Evolutionary conservation across 2,888 invertebrate genomes (phyloP).

Genomic region (Drosophila gaucha): DNA sequence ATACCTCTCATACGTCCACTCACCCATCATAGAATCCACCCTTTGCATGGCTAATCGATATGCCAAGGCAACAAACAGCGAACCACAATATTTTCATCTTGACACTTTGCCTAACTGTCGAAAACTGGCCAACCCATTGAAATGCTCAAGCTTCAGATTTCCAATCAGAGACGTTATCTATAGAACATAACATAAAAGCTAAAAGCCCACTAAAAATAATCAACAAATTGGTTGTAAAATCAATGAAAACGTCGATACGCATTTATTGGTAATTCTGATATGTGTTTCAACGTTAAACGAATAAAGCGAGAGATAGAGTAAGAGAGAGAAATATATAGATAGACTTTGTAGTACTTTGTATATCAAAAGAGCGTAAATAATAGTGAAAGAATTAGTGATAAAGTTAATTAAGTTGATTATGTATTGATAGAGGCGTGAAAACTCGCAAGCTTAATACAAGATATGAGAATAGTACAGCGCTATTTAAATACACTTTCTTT

Average conservation of each 20-base stretch:
- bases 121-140: constrained; percentile 17
- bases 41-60: constrained; percentile 16
- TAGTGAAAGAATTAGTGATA: neutral
- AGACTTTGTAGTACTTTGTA: neutral
- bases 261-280: neutral
- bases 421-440: neutral
- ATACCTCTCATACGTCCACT: neutral
- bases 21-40: constrained; percentile 57
- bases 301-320: neutral
- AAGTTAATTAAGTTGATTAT: neutral
- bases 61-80: constrained; percentile 7
- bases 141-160: constrained; percentile 15
- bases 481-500: neutral
- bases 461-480: neutral
- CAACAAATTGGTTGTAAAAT: constrained; percentile 44
- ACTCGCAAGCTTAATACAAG: too few species aligned
- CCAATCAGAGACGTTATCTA: constrained; percentile 27
- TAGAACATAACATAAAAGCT: neutral
- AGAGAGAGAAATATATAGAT: neutral
- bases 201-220: constrained; percentile 22
- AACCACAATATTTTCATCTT: constrained; percentile 45
- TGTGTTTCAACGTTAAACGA: neutral
- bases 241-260: constrained; percentile 6
- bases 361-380: neutral
- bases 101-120: constrained; percentile 17